phyloP scores from a whole-genome alignment of 2,888 invertebrate genomes.

The Yponomeuta plumbellus region DNA sequence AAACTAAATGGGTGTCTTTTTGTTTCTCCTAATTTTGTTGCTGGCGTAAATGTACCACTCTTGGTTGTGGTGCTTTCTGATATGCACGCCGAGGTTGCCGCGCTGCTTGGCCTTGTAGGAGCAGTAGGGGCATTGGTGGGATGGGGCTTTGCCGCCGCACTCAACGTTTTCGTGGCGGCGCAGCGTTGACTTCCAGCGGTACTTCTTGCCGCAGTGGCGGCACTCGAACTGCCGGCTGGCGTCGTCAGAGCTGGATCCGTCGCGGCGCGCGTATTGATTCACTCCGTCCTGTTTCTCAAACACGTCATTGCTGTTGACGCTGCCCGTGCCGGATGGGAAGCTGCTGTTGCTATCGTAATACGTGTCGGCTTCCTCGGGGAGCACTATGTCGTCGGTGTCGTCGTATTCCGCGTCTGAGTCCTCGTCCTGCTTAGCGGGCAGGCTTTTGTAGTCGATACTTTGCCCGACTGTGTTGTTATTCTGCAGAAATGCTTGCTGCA shows the following conservation, averaged over 20 bases:
- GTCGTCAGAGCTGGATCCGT: slow-evolving; percentile 62
- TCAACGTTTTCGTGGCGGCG: slow-evolving; percentile 89
- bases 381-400: slow-evolving; percentile 71
- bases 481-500: slow-evolving; percentile 58
- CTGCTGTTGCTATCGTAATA: too few species aligned
- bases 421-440: slow-evolving; percentile 53
- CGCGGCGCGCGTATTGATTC: slow-evolving; percentile 40
- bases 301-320: slow-evolving; percentile 42
- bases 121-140: slow-evolving; percentile 88
- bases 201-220: slow-evolving; percentile 89
- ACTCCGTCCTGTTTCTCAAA: slow-evolving; percentile 59
- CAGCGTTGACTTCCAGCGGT: slow-evolving; percentile 91
- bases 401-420: slow-evolving; percentile 71
- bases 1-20: slow-evolving; percentile 47
- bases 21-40: slow-evolving; percentile 66
- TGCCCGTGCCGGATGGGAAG: slow-evolving; percentile 27
- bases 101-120: slow-evolving; percentile 87
- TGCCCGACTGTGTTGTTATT: slow-evolving; percentile 52
- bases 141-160: slow-evolving; percentile 89
- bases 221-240: slow-evolving; percentile 83
- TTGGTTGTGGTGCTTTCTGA: slow-evolving; percentile 83
- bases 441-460: slow-evolving; percentile 45
- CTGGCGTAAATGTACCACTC: slow-evolving; percentile 73
- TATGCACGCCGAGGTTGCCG: slow-evolving; percentile 88
- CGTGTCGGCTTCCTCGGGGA: slow-evolving; percentile 58